phyloP scores from a whole-genome alignment of 1,140 invertebrate species.

The Lycorma delicatula region DNA sequence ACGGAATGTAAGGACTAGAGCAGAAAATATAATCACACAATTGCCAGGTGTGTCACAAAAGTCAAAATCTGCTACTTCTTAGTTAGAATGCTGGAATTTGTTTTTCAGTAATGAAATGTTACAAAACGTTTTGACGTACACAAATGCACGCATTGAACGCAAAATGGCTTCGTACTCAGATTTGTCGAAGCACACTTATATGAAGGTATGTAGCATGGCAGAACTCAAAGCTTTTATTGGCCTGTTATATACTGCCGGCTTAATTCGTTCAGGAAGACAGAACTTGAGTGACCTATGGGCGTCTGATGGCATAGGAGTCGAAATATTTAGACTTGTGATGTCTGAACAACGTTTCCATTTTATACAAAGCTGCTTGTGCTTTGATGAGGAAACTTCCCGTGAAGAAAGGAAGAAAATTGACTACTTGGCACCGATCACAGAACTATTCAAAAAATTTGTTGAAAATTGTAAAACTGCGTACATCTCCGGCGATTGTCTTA shows the following conservation, averaged over 20 bases:
- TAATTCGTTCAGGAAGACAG: background rate
- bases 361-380: background rate
- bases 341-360: background rate
- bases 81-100: no score
- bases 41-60: no score
- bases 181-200: no score
- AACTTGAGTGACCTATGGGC: background rate
- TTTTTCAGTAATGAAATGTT: no score
- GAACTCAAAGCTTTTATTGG: background rate
- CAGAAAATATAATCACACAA: no score
- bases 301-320: background rate
- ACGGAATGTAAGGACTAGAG: no score
- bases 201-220: no score
- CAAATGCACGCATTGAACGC: no score
- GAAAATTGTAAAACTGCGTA: slow-evolving; percentile 1
- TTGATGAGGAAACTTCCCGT: background rate
- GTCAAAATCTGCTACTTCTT: no score
- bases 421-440: background rate
- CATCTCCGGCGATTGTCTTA: slow-evolving; percentile 17
- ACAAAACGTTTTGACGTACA: no score
- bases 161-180: no score
- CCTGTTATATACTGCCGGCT: background rate
- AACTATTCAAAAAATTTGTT: background rate
- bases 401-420: background rate
- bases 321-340: background rate